phyloP scores from a whole-genome alignment of 2,797 vertebrate species.

The Pygocentrus nattereri region DNA sequence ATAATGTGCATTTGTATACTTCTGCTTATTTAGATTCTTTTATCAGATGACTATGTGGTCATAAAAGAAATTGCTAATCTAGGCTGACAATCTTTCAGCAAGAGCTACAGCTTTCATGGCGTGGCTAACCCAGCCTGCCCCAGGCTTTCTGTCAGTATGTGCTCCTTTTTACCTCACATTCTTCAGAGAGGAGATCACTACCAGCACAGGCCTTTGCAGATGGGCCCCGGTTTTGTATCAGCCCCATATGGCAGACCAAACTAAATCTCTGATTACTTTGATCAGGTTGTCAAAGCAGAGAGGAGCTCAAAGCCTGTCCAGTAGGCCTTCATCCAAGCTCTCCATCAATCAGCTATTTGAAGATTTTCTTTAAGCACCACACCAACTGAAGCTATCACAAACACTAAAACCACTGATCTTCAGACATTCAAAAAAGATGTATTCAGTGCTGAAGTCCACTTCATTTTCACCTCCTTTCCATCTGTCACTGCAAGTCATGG shows the following conservation, averaged over 20 bases:
- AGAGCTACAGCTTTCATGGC: constrained; percentile 19
- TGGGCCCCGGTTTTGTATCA: neutral
- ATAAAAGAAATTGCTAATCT: no score
- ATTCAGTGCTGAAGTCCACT: neutral
- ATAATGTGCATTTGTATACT: no score
- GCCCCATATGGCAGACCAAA: neutral
- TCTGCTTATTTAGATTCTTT: no score
- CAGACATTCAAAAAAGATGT: neutral
- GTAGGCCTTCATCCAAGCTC: neutral
- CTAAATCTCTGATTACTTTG: neutral
- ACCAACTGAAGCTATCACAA: neutral
- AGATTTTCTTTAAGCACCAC: neutral
- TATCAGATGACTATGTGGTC: no score
- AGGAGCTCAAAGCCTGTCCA: neutral
- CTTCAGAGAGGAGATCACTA: constrained; percentile 30
- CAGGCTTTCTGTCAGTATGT: neutral
- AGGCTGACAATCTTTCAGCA: no score
- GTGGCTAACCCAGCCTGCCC: constrained; percentile 5
- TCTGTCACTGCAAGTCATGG: neutral
- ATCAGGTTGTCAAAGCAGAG: constrained; percentile 7
- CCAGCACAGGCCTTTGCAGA: constrained; percentile 1
- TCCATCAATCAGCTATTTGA: constrained; percentile 10
- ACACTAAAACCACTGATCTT: neutral
- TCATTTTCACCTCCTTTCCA: neutral
- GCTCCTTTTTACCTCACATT: constrained; percentile 23